A percentile compares a stretch with the other conserved stretches of the same genome.
phyloP scores from a whole-genome alignment of 2,888 invertebrate species.

The Dascillus cervinus region DNA sequence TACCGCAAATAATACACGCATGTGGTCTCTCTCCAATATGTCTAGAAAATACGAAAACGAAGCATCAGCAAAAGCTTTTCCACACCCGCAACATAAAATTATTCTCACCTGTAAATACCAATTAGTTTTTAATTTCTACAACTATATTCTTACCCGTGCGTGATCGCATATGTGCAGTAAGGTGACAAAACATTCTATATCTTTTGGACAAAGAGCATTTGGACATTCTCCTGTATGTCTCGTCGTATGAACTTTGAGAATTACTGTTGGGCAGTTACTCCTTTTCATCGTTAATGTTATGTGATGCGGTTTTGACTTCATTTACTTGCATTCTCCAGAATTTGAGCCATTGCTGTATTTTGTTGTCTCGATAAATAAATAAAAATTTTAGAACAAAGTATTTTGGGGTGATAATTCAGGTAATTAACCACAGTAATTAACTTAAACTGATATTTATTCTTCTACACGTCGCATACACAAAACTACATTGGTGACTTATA shows the following conservation, averaged over 20 bases:
- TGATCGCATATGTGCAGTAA: constrained; percentile 31
- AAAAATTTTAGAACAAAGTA: no score
- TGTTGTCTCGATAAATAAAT: no score
- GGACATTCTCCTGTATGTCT: constrained; percentile 32
- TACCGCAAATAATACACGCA: constrained; percentile 13
- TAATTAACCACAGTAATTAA: no score
- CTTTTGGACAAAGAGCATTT: constrained; percentile 28
- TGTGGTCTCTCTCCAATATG: constrained; percentile 20
- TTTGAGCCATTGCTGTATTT: no score
- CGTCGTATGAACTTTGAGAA: constrained; percentile 31
- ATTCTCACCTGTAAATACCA: constrained; percentile 22
- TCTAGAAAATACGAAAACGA: constrained; percentile 19
- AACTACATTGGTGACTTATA: no score
- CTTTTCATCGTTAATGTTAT: no score
- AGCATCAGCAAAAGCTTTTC: constrained; percentile 20
- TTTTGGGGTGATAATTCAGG: no score
- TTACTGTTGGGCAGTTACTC: no score
- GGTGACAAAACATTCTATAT: constrained; percentile 33
- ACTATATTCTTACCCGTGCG: constrained; percentile 24
- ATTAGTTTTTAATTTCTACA: background rate
- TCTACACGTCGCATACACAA: no score
- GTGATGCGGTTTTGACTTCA: no score
- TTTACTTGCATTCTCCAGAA: no score
- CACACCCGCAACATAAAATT: constrained; percentile 19
- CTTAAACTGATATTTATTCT: no score